A percentile compares a stretch with the other conserved stretches of the same genome.
These are phyloP conservation scores for Apostichopus japonicus DNA, from an alignment of 35 echinoderm and acorn worm genomes.

Conservation along the genomic window DNA sequence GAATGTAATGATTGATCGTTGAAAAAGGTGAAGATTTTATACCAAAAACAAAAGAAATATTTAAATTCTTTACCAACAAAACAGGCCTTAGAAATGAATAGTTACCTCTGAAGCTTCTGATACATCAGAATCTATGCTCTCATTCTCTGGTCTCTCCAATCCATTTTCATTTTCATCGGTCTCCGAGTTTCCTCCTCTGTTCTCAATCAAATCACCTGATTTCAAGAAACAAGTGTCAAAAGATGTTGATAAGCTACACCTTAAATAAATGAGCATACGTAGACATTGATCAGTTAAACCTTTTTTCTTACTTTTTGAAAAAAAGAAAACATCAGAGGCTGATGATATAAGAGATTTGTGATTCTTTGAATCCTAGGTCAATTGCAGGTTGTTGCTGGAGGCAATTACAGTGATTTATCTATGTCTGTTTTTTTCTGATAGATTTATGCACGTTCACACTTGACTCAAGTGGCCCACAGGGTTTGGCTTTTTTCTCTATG, in stretches of 20 bases:
- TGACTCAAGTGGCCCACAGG: too few species aligned
- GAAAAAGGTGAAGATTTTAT: background rate
- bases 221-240: background rate
- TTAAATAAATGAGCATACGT: background rate
- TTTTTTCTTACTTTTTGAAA: too few species aligned
- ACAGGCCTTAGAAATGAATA: background rate
- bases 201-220: slow-evolving; percentile 11
- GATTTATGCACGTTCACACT: too few species aligned
- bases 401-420: too few species aligned
- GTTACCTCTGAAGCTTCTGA: background rate
- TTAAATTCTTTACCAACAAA: background rate
- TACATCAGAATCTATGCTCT: slow-evolving; percentile 4
- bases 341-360: background rate
- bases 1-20: too few species aligned
- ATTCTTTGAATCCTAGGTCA: background rate
- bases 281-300: too few species aligned
- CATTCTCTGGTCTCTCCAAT: background rate
- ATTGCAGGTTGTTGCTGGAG: too few species aligned
- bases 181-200: slow-evolving; percentile 25
- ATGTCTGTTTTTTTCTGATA: too few species aligned
- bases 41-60: background rate
- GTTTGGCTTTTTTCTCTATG: too few species aligned
- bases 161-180: slow-evolving; percentile 35
- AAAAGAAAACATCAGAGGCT: too few species aligned
- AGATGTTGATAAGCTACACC: background rate